Evolutionary conservation across 2,888 invertebrate genomes (phyloP).

Genomic region (Thalpophila matura): DNA sequence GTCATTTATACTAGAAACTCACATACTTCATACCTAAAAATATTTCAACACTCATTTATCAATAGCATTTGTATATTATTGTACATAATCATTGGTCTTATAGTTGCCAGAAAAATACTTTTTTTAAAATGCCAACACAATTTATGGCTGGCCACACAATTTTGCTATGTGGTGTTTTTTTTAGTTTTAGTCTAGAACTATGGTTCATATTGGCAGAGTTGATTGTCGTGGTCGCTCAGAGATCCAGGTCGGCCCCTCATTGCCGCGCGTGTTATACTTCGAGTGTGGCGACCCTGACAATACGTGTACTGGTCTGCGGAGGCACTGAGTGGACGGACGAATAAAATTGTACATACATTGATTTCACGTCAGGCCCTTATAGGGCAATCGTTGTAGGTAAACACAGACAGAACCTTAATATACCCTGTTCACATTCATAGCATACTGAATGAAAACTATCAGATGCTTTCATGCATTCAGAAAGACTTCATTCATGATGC

Average conservation of each 20-base stretch:
- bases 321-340: conserved; percentile 61
- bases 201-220: conserved; percentile 49
- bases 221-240: conserved; percentile 62
- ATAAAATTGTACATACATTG: conserved; percentile 29
- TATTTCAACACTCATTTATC: conserved; percentile 62
- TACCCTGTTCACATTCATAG: conserved; percentile 42
- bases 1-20: conserved; percentile 67
- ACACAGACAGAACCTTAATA: conserved; percentile 1
- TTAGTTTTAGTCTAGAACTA: conserved; percentile 40
- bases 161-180: conserved; percentile 15
- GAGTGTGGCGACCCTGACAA: conserved; percentile 61
- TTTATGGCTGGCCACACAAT: conserved; percentile 43
- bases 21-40: conserved; percentile 61
- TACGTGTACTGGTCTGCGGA: conserved; percentile 41
- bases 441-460: conserved; percentile 20
- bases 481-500: background rate
- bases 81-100: conserved; percentile 72
- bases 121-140: conserved; percentile 45
- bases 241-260: conserved; percentile 57
- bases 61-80: conserved; percentile 66
- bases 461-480: conserved; percentile 1
- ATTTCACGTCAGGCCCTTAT: conserved; percentile 13
- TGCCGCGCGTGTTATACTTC: conserved; percentile 49
- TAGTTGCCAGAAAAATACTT: conserved; percentile 50
- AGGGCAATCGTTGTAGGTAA: conserved; percentile 3